Base-by-base conservation (phyloP, 1,140 invertebrate genomes). In the Caenorhabditis briggsae region DNA sequence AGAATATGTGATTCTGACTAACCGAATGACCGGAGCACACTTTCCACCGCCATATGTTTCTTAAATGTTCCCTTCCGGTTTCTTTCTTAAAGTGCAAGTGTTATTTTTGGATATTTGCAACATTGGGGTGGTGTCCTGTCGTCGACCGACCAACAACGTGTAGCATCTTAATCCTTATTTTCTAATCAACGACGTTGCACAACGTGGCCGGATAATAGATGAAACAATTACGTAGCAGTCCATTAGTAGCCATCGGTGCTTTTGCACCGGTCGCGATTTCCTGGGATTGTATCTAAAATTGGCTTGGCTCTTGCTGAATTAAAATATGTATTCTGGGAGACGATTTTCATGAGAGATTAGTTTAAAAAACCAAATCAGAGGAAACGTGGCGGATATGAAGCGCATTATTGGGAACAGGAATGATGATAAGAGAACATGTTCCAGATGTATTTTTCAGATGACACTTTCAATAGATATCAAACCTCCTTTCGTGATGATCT, bases 151-250 rank as follows among this genome's bases (percentile, higher is more conserved):
- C 70, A 12, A 23, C 70, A 50, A 78, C 46, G 46, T 78, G 46
- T 50, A 53, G 70, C 70, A 78, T 9, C 70, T n/a, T 78, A 78
- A 78, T 78, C 70, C 70, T 23, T 78, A 12, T 14, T 33, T 33
- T 23, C 59, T 61, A 61, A 61, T 61, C 70, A 50, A 9, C 70
- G 9, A 78, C 46, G 43, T 50, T 78, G 70, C 46, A 78, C 70
- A 78, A 78, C 70, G 70, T 78, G 46, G 16, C 70, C 20, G 8
- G 46, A 23, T 50, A 25, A 50, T 18, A 53, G 46, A 78, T 78
- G n/a, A n/a, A 78, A 78, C 70, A 20, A 78, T 78, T 78, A 50
- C 70, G 70, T 78, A 78, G 33, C 33, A 33, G 70, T 70, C 64
- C 64, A 70, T 70, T 70, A 70, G 64, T 18, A 33, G 33, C 33